Evolutionary conservation across 2,113 vertebrate genomes (phyloP).

Genomic region (Agapornis roseicollis): DNA sequence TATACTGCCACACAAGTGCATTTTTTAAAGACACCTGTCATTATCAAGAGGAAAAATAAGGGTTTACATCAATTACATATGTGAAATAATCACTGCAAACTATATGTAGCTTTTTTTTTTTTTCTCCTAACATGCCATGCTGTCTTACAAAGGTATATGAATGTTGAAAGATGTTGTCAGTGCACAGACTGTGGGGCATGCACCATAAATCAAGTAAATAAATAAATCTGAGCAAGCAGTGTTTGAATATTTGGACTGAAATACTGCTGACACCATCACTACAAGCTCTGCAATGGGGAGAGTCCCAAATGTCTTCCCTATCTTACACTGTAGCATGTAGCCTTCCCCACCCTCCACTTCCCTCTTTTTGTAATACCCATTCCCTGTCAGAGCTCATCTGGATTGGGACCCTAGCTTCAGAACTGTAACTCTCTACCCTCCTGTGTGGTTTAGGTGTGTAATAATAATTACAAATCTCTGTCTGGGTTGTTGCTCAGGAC

Average conservation of each 20-base stretch:
- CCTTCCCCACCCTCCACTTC: not conserved
- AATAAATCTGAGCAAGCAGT: conserved; percentile 46
- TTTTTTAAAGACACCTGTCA: not conserved
- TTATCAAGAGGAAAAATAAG: not conserved
- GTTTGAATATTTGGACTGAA: conserved; percentile 24
- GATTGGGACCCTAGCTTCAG: too few species aligned
- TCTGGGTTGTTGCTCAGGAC: not conserved
- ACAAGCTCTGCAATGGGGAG: not conserved
- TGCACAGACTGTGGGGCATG: not conserved
- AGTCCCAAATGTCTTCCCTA: not conserved
- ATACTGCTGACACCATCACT: conserved; percentile 2
- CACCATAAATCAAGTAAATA: conserved; percentile 40
- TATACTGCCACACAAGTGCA: not conserved
- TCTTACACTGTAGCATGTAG: not conserved
- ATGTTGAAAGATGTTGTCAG: conserved; percentile 11
- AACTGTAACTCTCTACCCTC: not conserved
- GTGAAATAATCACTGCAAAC: conserved; percentile 14
- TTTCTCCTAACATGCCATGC: not conserved
- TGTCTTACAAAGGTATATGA: not conserved
- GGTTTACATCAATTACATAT: not conserved
- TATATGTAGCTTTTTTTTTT: not conserved
- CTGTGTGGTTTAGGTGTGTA: not conserved
- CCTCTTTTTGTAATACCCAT: not conserved
- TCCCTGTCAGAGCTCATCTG: not conserved
- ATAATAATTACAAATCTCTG: not conserved